Conservation (phyloP, 2,888 invertebrate species). For the Leptura quadrifasciata region DNA sequence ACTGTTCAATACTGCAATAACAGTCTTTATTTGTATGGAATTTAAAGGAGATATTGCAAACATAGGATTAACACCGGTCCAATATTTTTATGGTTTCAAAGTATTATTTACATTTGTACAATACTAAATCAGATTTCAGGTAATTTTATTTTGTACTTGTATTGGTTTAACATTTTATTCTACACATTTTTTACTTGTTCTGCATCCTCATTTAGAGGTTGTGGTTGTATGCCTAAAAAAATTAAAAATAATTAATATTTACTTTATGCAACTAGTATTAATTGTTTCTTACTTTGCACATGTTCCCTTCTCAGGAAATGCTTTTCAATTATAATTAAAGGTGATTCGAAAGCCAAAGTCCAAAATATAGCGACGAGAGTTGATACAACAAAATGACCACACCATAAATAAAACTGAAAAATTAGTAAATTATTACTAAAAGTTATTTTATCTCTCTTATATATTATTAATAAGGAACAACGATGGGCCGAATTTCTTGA, state of each 20-base stretch:
- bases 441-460: no score
- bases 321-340: conserved; percentile 56
- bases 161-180: background rate
- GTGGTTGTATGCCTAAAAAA: background rate
- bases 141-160: no score
- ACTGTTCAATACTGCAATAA: no score
- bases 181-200: background rate
- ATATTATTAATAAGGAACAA: no score
- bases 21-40: no score
- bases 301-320: background rate
- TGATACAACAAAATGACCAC: conserved; percentile 51
- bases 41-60: no score
- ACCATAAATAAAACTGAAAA: conserved; percentile 51
- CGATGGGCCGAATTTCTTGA: no score
- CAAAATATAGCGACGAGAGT: conserved; percentile 54
- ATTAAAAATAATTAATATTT: background rate
- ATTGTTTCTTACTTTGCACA: background rate
- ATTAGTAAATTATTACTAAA: background rate
- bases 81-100: no score
- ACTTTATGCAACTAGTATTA: background rate
- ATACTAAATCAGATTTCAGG: no score
- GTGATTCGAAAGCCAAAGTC: conserved; percentile 59
- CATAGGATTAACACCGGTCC: no score
- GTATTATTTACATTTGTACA: no score
- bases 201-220: background rate